Evolutionary conservation across 1,140 invertebrate species (phyloP).

Genomic region (Asbolus verrucosus): DNA sequence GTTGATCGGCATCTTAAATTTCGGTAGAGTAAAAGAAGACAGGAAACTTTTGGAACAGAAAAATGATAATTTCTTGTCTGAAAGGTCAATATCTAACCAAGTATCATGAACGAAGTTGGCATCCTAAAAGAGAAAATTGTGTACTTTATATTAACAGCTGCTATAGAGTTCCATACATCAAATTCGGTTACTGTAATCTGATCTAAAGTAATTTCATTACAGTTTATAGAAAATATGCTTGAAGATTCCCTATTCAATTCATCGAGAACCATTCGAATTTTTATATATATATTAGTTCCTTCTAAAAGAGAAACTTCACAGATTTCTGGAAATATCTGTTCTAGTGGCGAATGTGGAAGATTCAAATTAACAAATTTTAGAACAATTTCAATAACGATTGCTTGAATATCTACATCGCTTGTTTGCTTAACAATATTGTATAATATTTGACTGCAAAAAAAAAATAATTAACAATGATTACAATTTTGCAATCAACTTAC

Average conservation of each 20-base stretch:
- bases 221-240: constrained; percentile 24
- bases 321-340: neutral
- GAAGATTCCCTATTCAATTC: neutral
- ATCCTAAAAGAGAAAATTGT: constrained; percentile 9
- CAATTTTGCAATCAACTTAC: neutral
- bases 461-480: neutral
- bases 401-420: constrained; percentile 6
- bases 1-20: neutral
- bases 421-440: neutral
- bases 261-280: constrained; percentile 10
- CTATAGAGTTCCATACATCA: neutral
- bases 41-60: neutral
- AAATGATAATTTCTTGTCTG: neutral
- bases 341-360: neutral
- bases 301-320: too few species aligned
- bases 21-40: neutral
- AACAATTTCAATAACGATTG: neutral
- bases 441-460: neutral
- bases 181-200: neutral
- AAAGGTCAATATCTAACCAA: constrained; percentile 16
- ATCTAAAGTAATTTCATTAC: neutral
- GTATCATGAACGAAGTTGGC: neutral
- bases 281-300: constrained; percentile 4
- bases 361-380: neutral
- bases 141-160: too few species aligned